Evolutionary conservation across 2,113 vertebrate species (phyloP).

Genomic region (Alouatta palliata): DNA sequence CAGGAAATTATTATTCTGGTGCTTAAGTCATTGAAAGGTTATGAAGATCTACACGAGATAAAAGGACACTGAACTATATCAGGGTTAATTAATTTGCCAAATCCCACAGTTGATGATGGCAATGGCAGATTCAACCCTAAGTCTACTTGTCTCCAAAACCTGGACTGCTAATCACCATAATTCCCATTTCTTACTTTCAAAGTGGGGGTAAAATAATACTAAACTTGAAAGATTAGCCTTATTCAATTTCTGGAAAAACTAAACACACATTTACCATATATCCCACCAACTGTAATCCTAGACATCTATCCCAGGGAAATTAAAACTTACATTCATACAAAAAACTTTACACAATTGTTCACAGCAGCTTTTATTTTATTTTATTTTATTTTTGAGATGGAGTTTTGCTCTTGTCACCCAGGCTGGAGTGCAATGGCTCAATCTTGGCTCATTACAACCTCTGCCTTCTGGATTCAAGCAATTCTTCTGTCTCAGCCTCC

Average conservation of each 20-base stretch:
- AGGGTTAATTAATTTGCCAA: background rate
- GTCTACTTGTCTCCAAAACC: background rate
- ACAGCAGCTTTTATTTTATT: background rate
- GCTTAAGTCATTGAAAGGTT: background rate
- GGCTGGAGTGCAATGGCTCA: too few species aligned
- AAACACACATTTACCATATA: background rate
- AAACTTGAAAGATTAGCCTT: background rate
- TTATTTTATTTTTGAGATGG: too few species aligned
- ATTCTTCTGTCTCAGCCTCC: too few species aligned
- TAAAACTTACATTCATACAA: background rate
- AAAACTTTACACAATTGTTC: background rate
- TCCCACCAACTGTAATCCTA: background rate
- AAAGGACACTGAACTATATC: background rate
- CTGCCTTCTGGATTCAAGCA: too few species aligned
- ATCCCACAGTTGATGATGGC: background rate
- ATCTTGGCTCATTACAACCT: too few species aligned
- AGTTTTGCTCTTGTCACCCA: too few species aligned
- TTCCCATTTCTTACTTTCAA: conserved; percentile 29
- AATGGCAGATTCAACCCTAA: background rate
- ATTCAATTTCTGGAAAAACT: background rate
- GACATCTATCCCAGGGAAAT: background rate
- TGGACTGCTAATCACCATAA: background rate
- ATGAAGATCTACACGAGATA: background rate
- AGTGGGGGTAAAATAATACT: background rate
- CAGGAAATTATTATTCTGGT: background rate